These are phyloP conservation scores for Onthophagus sagittarius DNA, from an alignment of 2,888 invertebrate genomes.

Conservation along the genomic window DNA sequence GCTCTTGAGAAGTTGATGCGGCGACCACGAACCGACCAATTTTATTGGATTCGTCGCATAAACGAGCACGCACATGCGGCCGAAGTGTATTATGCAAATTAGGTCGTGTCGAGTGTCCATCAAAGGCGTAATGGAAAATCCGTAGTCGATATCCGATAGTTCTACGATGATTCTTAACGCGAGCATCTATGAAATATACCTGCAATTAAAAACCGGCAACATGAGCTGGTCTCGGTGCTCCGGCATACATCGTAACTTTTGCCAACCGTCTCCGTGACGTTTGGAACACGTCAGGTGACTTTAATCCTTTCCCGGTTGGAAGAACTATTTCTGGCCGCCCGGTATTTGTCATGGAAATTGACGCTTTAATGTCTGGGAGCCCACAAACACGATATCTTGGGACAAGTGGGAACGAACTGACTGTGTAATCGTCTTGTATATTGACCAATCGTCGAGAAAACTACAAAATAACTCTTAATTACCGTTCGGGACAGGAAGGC, in stretches of 20 bases:
- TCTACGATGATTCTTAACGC: neutral
- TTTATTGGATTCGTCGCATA: neutral
- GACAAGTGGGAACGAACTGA: neutral
- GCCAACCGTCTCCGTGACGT: neutral
- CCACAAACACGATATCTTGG: neutral
- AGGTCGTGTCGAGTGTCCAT: neutral
- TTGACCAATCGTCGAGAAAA: neutral
- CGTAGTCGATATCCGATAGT: neutral
- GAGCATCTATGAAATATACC: neutral
- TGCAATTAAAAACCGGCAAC: neutral
- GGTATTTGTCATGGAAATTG: neutral
- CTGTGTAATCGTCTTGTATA: neutral
- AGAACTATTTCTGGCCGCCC: neutral
- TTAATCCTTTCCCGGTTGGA: neutral
- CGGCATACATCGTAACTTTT: neutral
- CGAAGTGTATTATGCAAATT: neutral
- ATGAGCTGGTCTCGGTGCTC: neutral
- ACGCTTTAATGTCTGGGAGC: neutral
- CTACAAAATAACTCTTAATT: neutral
- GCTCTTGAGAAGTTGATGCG: neutral
- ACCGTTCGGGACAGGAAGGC: neutral
- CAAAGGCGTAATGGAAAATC: neutral
- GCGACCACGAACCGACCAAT: neutral
- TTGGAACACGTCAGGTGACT: neutral
- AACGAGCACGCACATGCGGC: neutral